A percentile compares a stretch with the other conserved stretches of the same genome.
Conservation (phyloP, 2,113 vertebrate species). For the Bujurquina vittata region DNA sequence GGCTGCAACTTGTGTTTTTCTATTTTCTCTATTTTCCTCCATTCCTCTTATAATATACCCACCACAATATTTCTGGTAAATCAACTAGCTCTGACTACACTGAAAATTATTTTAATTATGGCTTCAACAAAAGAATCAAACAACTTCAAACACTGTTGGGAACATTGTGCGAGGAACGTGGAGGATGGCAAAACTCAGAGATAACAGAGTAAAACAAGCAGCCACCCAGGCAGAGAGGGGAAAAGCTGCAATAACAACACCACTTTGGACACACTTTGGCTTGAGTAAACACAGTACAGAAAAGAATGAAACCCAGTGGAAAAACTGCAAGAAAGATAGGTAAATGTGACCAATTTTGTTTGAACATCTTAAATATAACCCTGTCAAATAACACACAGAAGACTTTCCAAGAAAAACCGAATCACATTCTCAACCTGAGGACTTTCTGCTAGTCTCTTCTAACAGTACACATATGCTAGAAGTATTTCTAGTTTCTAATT, state of each 20-base stretch:
- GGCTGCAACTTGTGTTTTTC: background rate
- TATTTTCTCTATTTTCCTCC: background rate
- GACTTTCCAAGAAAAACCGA: background rate
- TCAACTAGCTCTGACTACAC: background rate
- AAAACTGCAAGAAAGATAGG: background rate
- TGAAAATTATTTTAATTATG: background rate
- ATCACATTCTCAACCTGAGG: background rate
- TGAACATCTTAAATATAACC: background rate
- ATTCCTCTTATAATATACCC: background rate
- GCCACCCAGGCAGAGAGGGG: background rate
- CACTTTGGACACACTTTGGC: slow-evolving; percentile 2
- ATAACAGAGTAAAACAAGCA: background rate
- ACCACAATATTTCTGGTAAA: background rate
- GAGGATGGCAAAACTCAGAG: background rate
- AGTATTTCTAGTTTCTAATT: background rate
- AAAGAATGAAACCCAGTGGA: background rate
- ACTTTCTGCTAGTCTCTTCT: background rate
- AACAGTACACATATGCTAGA: background rate
- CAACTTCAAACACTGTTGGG: background rate
- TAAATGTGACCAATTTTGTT: background rate
- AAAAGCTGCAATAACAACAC: background rate
- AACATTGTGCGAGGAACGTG: background rate
- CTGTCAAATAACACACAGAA: background rate
- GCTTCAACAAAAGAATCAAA: background rate
- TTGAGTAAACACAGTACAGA: background rate